These are phyloP conservation scores for Epinotia ramella DNA, from an alignment of 2,888 invertebrate genomes.

Conservation along the genomic window DNA sequence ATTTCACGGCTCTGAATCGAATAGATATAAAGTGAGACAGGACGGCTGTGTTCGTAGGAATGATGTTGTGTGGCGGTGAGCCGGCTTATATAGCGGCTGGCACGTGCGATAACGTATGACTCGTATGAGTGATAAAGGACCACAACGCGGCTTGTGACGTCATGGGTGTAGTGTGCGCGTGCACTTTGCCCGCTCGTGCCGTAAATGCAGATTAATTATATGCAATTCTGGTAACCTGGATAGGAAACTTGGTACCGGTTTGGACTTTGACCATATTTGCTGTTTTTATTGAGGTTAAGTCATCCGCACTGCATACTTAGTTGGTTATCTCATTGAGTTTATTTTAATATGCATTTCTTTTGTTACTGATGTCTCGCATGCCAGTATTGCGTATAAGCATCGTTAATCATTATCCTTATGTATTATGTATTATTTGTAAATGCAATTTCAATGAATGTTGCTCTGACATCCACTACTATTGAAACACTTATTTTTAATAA, in stretches of 20 bases:
- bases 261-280: not conserved
- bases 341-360: not conserved
- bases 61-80: conserved; percentile 29
- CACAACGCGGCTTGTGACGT: conserved; percentile 54
- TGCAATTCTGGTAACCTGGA: conserved; percentile 34
- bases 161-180: conserved; percentile 54
- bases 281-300: not conserved
- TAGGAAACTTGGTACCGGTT: not conserved
- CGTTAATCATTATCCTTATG: not conserved
- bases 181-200: conserved; percentile 73
- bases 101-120: too few relatives aligned
- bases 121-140: conserved; percentile 63
- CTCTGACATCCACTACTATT: too few relatives aligned
- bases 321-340: not conserved
- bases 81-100: conserved; percentile 59
- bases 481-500: not conserved
- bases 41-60: conserved; percentile 24
- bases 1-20: conserved; percentile 23
- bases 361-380: not conserved
- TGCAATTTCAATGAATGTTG: not conserved
- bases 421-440: too few relatives aligned
- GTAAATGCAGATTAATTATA: conserved; percentile 29
- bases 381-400: too few relatives aligned
- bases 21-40: conserved; percentile 33
- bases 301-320: not conserved